These are phyloP conservation scores for Platycercus adscitus DNA, from an alignment of 2,113 vertebrate genomes.

Conservation along the genomic window DNA sequence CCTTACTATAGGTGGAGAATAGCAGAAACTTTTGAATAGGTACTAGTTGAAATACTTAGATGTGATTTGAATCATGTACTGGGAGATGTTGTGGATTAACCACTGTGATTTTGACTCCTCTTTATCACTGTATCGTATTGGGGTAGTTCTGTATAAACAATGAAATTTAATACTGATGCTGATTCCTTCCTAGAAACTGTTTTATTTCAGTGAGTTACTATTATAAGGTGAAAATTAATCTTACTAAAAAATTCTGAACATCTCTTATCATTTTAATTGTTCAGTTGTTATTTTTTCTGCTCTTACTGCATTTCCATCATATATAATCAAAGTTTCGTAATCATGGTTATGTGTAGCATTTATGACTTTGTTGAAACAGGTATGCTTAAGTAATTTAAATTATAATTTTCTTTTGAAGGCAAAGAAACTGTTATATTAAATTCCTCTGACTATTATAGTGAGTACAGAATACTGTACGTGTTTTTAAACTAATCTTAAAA, in stretches of 20 bases:
- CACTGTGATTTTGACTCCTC: not conserved
- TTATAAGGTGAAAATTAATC: not conserved
- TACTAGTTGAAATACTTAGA: not conserved
- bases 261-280: not conserved
- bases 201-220: not conserved
- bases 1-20: not conserved
- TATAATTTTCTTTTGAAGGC: not conserved
- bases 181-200: not conserved
- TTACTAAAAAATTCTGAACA: not conserved
- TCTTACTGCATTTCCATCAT: not conserved
- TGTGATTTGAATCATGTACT: not conserved
- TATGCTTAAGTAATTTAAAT: constrained; percentile 12
- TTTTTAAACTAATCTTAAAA: constrained; percentile 23
- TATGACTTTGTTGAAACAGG: not conserved
- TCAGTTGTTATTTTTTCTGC: not conserved
- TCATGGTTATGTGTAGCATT: not conserved
- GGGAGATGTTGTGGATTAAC: not conserved
- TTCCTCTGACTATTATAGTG: not conserved
- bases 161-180: not conserved
- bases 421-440: not conserved
- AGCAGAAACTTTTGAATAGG: not conserved
- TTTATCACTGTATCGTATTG: not conserved
- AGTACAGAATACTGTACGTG: not conserved
- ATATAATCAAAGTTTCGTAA: constrained; percentile 11
- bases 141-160: not conserved